These are phyloP conservation scores for Zaprionus nigranus DNA, from an alignment of 1,140 invertebrate species.

Conservation along the genomic window DNA sequence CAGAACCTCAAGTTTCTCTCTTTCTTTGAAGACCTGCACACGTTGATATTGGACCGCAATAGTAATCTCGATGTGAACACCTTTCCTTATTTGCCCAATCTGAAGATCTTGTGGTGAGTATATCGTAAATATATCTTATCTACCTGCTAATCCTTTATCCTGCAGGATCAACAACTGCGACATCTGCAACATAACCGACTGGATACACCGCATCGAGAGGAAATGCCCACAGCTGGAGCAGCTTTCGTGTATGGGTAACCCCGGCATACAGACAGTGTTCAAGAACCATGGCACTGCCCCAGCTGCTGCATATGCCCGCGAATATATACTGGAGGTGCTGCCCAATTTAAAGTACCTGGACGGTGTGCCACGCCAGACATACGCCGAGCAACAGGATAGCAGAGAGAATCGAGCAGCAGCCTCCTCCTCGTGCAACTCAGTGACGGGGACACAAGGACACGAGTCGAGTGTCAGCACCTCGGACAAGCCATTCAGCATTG, in stretches of 20 bases:
- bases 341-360: constrained; percentile 69
- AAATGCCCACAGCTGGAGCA: constrained; percentile 75
- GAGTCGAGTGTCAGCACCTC: constrained; percentile 66
- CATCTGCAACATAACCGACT: constrained; percentile 72
- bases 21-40: constrained; percentile 77
- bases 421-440: constrained; percentile 44
- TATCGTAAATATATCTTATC: background rate
- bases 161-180: constrained; percentile 81
- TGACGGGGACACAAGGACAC: constrained; percentile 42
- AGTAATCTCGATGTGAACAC: constrained; percentile 69
- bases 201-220: constrained; percentile 73
- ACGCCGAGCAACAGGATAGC: background rate
- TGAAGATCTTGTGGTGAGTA: constrained; percentile 74
- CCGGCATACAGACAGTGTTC: constrained; percentile 60
- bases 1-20: constrained; percentile 75
- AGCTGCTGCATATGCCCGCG: constrained; percentile 20
- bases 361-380: constrained; percentile 43
- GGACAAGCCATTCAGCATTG: constrained; percentile 40
- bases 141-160: background rate
- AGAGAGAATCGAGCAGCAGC: constrained; percentile 17
- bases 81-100: constrained; percentile 70
- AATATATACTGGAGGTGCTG: constrained; percentile 67
- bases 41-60: constrained; percentile 77
- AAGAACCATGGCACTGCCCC: constrained; percentile 27
- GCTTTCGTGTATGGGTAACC: constrained; percentile 80